These are phyloP conservation scores for Drosophila tropicalis DNA, from an alignment of 1,140 invertebrate species.

Conservation along the genomic window DNA sequence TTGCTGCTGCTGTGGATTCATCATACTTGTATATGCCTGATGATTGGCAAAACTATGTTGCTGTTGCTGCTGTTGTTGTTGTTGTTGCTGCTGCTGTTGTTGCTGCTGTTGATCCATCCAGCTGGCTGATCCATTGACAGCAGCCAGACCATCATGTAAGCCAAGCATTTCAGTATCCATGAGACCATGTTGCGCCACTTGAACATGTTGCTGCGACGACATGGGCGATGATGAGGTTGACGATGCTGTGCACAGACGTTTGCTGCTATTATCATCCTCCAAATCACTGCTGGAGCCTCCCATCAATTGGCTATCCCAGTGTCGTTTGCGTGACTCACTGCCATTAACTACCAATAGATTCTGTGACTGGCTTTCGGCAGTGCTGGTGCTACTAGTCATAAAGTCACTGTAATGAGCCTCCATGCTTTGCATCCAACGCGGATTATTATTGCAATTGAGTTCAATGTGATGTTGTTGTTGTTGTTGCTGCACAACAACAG, in stretches of 20 bases:
- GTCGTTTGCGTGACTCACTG: constrained; percentile 58
- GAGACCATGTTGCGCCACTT: constrained; percentile 60
- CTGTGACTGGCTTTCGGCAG: constrained; percentile 43
- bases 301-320: constrained; percentile 76
- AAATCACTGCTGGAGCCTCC: constrained; percentile 72
- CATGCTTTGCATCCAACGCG: constrained; percentile 81
- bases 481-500: neutral
- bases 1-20: constrained; percentile 61
- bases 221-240: constrained; percentile 72
- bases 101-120: constrained; percentile 66
- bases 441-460: constrained; percentile 75
- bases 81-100: constrained; percentile 72
- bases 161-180: constrained; percentile 73
- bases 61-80: constrained; percentile 54
- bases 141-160: constrained; percentile 61
- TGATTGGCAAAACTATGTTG: constrained; percentile 58
- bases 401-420: constrained; percentile 76
- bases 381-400: constrained; percentile 48
- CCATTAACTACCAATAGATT: constrained; percentile 54
- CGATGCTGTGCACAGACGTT: constrained; percentile 67
- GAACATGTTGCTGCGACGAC: constrained; percentile 64
- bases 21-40: constrained; percentile 56
- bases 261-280: constrained; percentile 71
- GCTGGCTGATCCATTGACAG: constrained; percentile 50
- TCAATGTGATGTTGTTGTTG: constrained; percentile 76